Evolutionary conservation across 2,888 invertebrate genomes (phyloP).

Genomic region (Diaphora mendica): DNA sequence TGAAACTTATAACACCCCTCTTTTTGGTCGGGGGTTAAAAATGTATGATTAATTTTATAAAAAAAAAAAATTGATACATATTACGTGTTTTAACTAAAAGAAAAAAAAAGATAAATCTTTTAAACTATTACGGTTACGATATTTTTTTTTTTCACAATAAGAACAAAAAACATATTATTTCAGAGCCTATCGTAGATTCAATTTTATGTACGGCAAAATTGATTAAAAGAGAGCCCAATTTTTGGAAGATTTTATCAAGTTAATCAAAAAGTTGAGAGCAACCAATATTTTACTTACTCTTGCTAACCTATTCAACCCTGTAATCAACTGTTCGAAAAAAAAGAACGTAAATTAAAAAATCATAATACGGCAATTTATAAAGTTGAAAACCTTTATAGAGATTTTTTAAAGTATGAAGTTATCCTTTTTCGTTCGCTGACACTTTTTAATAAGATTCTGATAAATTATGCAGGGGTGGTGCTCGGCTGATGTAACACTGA

Average conservation of each 20-base stretch:
- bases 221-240: constrained; percentile 2
- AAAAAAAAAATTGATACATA: too few species aligned
- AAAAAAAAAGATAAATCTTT: too few species aligned
- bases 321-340: neutral
- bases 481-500: constrained; percentile 61
- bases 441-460: constrained; percentile 80
- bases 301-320: neutral
- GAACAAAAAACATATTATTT: neutral
- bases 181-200: neutral
- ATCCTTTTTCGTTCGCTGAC: constrained; percentile 70
- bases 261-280: neutral
- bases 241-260: neutral
- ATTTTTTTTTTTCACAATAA: too few species aligned
- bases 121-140: too few species aligned
- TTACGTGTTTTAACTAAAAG: too few species aligned
- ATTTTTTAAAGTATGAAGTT: constrained; percentile 57
- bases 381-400: constrained; percentile 65
- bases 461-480: constrained; percentile 74
- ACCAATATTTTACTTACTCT: neutral
- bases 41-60: too few species aligned
- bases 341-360: constrained; percentile 18
- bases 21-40: too few species aligned
- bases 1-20: too few species aligned
- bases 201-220: neutral
- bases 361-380: constrained; percentile 23